Evolutionary conservation across 2,113 vertebrate species (phyloP), one percentile per base, ranked within the genome.

Genomic region (Heliornis fulica): DNA sequence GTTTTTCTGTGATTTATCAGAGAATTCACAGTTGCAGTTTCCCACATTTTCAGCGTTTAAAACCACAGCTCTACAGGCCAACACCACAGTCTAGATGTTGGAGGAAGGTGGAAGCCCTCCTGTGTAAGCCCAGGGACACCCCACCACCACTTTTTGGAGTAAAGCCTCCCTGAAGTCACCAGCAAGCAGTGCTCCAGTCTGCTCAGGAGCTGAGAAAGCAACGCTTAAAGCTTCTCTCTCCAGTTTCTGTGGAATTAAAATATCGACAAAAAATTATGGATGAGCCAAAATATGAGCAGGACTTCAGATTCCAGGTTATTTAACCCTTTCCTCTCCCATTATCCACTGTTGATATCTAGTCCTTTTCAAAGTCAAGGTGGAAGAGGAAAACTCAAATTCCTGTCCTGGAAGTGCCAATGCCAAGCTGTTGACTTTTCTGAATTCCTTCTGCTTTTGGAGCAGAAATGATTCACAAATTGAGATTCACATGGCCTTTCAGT

Each of bases 1-100:
- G 40, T 68, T 92, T 82, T 74, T 38, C 76, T 74, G 34, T 63
- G 68, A 93, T 90, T 81, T 92, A 88, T 70, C 88, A 83, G 48
- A 82, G 50, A 29, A 86, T 65, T 90, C 29, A 12, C 40, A 92
- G 63, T 45, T 92, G n/a, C 31, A 65, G 45, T 38, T 86, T 86
- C 71, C 53, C 59, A 48, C 32, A 34, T 90, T 69, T 75, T 26
- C 38, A 54, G 4, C 1, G 29, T 83, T 92, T 90, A 32, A 66
- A 76, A 93, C 51, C 34, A 8, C 17, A 80, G 29, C 34, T 90
- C 6, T 46, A 25, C 31, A 38, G 28, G 57, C 41, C 38, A 54
- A 36, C 41, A 80, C 23, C 0, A 0, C 36, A 28, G 28, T 32
- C 36, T 50, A 91, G 74, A 53, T 74, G 28, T 3, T 19, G 11